Base-by-base conservation (phyloP, 2,113 vertebrate species). In the Alexandromys fortis region DNA sequence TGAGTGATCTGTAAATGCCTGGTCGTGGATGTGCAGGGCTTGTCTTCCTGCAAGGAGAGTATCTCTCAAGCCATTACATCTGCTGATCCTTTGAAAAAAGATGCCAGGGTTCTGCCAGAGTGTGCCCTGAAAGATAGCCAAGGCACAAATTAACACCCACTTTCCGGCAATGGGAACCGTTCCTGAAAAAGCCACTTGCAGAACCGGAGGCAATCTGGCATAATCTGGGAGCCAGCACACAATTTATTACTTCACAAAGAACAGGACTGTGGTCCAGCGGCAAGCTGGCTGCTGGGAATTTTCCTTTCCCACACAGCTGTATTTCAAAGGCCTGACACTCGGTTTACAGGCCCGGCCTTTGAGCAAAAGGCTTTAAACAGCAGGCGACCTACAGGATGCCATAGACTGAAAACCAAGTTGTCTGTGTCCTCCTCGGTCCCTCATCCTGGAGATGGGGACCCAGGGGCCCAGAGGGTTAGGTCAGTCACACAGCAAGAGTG, bases 171-270 rank as follows among this genome's bases (percentile, higher is more conserved):
- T 17, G 73, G 89, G 94, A 88, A 96, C 88, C 70, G 91, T 95
- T 96, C 67, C 33, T 75, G 45, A 96, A 92, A 96, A 97, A 93
- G 38, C 70, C 91, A 91, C 93, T 96, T 93, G 70, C 81, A 91
- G 94, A 96, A 96, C 82, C 70, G 52, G n/a, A 45, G 30, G 96
- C 92, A 86, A 97, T 76, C 89, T 94, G 94, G 92, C 94, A 95
- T 96, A 97, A 94, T 90, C 47, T 0, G 0, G 91, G 5, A 90
- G 91, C 96, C 93, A 95, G 90, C 92, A 91, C 89, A 93, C 17
- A 94, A 97, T 97, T 96, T 96, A 97, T 94, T 92, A 89, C 94
- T 91, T 97, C 38, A 35, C 55, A 67, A 92, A 96, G 94, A 89
- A 58, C 72, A 90, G 96, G 95, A 96, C 81, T 7, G 86, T 49